phyloP scores from a whole-genome alignment of 2,797 vertebrate genomes.

The Neosilurus hyrtlii region DNA sequence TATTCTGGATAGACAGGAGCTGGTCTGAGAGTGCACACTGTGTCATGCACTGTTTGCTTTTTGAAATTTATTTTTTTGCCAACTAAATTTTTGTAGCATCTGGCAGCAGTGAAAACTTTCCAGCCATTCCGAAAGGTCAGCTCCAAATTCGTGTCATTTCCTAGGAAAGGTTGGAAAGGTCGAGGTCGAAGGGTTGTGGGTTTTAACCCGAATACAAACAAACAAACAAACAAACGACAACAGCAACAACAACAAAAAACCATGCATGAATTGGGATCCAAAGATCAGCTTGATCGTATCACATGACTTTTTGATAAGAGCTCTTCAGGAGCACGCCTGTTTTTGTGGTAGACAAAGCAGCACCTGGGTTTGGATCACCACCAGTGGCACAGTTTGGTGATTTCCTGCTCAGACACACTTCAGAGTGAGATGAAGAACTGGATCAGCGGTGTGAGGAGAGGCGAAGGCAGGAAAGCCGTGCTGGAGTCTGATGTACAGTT shows the following conservation, averaged over 20 bases:
- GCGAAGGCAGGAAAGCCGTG: background rate
- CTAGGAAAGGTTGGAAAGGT: background rate
- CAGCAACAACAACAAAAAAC: too few relatives aligned
- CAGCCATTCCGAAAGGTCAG: background rate
- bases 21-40: too few relatives aligned
- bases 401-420: background rate
- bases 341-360: conserved; percentile 9
- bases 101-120: background rate
- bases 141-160: background rate
- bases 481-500: background rate
- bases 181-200: background rate
- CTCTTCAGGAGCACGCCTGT: background rate
- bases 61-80: background rate
- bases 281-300: background rate
- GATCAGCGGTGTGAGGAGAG: background rate
- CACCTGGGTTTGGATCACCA: background rate
- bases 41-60: too few relatives aligned
- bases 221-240: too few relatives aligned
- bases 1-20: too few relatives aligned
- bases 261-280: background rate
- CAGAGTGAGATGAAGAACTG: background rate
- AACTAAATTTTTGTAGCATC: background rate
- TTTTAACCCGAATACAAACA: background rate
- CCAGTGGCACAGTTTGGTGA: background rate
- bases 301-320: background rate